phyloP scores from a whole-genome alignment of 1,140 invertebrate genomes.

The Habropoda laboriosa region DNA sequence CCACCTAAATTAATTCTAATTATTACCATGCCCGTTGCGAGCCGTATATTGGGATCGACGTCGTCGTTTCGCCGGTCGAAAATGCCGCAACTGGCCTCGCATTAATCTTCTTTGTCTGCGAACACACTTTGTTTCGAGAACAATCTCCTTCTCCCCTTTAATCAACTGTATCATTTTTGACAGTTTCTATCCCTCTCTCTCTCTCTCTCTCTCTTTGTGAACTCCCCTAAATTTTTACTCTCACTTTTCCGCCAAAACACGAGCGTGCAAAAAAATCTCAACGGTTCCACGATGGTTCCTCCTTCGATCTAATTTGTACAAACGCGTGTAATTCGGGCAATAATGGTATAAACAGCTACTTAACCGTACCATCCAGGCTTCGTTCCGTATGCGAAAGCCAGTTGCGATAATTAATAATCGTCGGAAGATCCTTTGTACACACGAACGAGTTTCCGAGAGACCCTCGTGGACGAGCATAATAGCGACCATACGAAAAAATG shows the following conservation, averaged over 20 bases:
- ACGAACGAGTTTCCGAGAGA: conserved; percentile 64
- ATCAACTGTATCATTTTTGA: neutral
- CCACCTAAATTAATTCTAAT: conserved; percentile 81
- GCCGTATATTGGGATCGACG: conserved; percentile 37
- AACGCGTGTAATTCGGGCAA: neutral
- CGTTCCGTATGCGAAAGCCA: neutral
- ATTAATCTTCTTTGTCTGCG: conserved; percentile 35
- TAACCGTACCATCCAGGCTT: neutral
- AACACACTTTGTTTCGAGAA: neutral
- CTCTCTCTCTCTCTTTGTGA: too few species aligned
- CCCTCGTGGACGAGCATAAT: conserved; percentile 68
- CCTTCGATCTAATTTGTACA: neutral
- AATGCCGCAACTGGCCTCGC: neutral
- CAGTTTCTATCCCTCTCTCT: neutral
- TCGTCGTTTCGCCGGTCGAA: conserved; percentile 30
- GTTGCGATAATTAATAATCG: conserved; percentile 67
- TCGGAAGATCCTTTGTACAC: conserved; percentile 59
- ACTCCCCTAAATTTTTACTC: neutral
- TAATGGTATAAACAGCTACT: neutral
- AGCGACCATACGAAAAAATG: conserved; percentile 70
- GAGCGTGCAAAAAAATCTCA: too few species aligned
- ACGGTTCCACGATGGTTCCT: too few species aligned
- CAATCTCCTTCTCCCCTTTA: neutral
- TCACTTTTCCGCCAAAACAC: too few species aligned
- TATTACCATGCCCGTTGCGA: conserved; percentile 71